A percentile compares a stretch with the other conserved stretches of the same genome.
phyloP scores from a whole-genome alignment of 2,797 vertebrate genomes.

The Muraenolepis orangiensis region DNA sequence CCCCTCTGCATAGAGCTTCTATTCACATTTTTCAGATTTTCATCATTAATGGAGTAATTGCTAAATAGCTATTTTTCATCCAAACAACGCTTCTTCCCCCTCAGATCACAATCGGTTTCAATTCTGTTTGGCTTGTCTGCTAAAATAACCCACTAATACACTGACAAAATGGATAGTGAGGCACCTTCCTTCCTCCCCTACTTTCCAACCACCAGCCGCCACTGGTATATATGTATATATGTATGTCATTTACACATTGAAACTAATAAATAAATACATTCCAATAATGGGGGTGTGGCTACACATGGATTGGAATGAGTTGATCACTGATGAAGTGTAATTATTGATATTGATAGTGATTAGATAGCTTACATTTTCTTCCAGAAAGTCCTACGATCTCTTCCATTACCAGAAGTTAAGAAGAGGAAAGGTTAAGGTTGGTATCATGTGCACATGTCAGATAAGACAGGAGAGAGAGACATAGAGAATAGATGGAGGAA shows the following conservation, averaged over 20 bases:
- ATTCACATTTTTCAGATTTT: too few relatives aligned
- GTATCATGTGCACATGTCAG: background rate
- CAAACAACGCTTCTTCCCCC: too few relatives aligned
- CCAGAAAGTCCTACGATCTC: slow-evolving; percentile 64
- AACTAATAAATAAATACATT: too few relatives aligned
- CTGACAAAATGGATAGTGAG: too few relatives aligned
- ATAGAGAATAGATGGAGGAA: background rate
- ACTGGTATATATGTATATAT: background rate
- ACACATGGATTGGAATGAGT: background rate
- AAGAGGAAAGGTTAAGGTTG: slow-evolving; percentile 13
- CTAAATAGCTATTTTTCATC: too few relatives aligned
- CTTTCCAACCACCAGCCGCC: too few relatives aligned
- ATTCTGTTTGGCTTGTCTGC: too few relatives aligned
- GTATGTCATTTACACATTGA: background rate
- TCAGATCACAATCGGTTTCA: too few relatives aligned
- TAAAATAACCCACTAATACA: too few relatives aligned
- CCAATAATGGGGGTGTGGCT: background rate
- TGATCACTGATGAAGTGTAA: background rate
- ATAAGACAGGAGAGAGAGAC: background rate
- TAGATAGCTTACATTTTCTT: slow-evolving; percentile 71
- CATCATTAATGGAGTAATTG: too few relatives aligned
- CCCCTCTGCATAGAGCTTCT: too few relatives aligned
- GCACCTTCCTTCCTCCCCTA: too few relatives aligned
- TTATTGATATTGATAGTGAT: background rate
- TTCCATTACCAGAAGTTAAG: slow-evolving; percentile 43